Conservation (phyloP, 2,888 invertebrate genomes). For the Machimus rusticus region DNA sequence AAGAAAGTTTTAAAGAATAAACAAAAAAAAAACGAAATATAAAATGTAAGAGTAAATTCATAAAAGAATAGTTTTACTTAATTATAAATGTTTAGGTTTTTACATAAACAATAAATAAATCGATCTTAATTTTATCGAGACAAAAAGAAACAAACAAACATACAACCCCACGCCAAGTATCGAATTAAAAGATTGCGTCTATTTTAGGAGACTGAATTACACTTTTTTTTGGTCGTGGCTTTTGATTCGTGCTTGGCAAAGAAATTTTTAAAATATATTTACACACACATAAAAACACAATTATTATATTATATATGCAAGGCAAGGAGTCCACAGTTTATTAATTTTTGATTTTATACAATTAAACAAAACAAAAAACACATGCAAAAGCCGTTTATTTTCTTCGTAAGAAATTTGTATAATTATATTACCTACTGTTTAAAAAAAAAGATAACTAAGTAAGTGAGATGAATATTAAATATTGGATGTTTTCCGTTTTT, state of each 20-base stretch:
- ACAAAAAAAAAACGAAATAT: background rate
- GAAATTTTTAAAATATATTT: background rate
- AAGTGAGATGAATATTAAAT: conserved; percentile 24
- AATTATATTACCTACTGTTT: conserved; percentile 29
- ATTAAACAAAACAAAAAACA: background rate
- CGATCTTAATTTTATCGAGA: background rate
- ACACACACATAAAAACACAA: background rate
- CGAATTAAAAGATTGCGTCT: conserved; percentile 38
- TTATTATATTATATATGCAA: background rate
- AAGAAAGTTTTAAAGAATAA: background rate
- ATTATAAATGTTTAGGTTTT: conserved; percentile 19
- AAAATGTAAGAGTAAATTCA: background rate
- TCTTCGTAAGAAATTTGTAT: conserved; percentile 18
- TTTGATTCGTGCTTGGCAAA: background rate
- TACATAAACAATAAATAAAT: conserved; percentile 15
- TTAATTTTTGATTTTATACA: conserved; percentile 6
- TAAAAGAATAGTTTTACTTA: conserved; percentile 16
- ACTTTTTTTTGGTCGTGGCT: conserved; percentile 46
- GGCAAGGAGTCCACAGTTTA: background rate
- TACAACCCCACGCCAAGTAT: background rate
- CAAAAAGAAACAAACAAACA: background rate
- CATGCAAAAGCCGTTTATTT: background rate
- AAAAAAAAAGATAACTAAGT: conserved; percentile 8
- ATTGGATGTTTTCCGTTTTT: conserved; percentile 35
- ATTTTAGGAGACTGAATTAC: conserved; percentile 50